phyloP scores from a whole-genome alignment of 2,113 vertebrate genomes.

The Ardeotis arabs region DNA sequence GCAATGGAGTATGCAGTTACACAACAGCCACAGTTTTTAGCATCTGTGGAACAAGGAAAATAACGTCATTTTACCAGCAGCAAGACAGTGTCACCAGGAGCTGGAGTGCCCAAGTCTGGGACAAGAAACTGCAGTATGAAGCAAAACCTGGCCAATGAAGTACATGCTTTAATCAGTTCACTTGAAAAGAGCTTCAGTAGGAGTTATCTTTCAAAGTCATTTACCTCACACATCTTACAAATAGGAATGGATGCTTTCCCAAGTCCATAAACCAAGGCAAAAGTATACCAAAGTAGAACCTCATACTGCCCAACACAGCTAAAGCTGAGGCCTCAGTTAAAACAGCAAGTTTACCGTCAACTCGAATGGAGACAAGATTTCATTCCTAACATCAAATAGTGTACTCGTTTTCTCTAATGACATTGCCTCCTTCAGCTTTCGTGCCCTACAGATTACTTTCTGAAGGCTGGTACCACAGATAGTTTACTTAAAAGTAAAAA shows the following conservation, averaged over 20 bases:
- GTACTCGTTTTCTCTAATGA: neutral
- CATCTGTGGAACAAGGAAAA: neutral
- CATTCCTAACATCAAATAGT: neutral
- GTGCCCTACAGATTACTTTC: neutral
- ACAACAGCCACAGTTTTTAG: neutral
- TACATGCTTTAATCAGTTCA: neutral
- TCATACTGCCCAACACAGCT: neutral
- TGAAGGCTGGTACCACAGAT: neutral
- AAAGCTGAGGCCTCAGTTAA: neutral
- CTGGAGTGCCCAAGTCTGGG: neutral
- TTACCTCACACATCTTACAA: neutral
- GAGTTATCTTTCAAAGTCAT: neutral
- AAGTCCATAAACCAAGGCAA: neutral
- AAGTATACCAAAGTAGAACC: neutral
- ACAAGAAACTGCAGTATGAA: neutral
- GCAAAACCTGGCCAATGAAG: neutral
- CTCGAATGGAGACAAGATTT: neutral
- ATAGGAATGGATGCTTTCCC: neutral
- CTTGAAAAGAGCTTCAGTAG: neutral
- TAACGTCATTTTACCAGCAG: neutral
- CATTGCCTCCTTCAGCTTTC: neutral
- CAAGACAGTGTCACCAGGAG: neutral
- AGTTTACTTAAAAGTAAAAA: neutral
- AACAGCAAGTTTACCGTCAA: neutral
- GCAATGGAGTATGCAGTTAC: neutral